Conservation (phyloP, 2,797 vertebrate species). For the Darevskia nairensis region DNA sequence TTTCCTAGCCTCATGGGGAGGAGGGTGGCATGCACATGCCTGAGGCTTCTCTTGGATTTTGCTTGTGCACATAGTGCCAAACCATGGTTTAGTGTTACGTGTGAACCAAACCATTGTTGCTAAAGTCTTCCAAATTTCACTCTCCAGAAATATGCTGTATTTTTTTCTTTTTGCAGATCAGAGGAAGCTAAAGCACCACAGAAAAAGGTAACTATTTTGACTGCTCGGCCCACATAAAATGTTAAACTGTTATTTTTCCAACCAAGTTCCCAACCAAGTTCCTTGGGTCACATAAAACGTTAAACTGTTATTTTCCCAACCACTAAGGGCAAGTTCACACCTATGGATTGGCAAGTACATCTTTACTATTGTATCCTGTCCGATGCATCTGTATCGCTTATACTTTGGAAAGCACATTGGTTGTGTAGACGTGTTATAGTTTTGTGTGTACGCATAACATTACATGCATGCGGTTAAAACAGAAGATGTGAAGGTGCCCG, state of each 20-base stretch:
- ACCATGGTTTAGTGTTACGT: not conserved
- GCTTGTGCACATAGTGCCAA: not conserved
- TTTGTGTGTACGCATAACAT: not conserved
- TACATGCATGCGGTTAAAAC: not conserved
- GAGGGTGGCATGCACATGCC: not conserved
- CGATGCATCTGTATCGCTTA: not conserved
- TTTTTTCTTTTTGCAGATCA: slow-evolving; percentile 79
- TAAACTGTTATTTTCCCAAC: not conserved
- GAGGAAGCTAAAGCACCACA: slow-evolving; percentile 89
- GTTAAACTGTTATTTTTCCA: not conserved
- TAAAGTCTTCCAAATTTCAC: not conserved
- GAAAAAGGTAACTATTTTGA: slow-evolving; percentile 86
- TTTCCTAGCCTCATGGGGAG: not conserved
- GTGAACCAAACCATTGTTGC: not conserved
- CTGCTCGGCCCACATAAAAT: not conserved
- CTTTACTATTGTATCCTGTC: not conserved
- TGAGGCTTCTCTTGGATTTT: not conserved
- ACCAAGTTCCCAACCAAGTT: no score
- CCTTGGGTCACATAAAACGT: not conserved
- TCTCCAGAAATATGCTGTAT: slow-evolving; percentile 31
- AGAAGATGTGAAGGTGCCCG: not conserved
- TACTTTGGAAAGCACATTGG: not conserved
- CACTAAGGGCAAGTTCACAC: not conserved
- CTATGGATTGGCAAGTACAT: not conserved
- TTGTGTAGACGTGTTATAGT: not conserved